Evolutionary conservation across 30 jellyfish, hydroid and myxozoan species (phyloP).

Genomic region (Cassiopea xamachana): DNA sequence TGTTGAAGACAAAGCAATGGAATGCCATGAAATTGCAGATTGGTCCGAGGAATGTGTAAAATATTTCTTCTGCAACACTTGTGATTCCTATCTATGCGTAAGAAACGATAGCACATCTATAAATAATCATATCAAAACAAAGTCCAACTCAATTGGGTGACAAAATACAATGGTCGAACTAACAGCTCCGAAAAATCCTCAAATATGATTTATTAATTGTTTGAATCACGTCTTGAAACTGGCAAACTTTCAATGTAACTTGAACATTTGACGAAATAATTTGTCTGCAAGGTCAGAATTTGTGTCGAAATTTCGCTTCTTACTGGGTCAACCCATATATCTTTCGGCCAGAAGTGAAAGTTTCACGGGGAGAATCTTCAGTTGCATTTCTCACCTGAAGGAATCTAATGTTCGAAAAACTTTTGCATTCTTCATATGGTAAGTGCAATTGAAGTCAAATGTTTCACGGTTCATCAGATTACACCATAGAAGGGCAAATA

Average conservation of each 20-base stretch:
- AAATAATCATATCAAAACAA: no score
- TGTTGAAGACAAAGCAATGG: no score
- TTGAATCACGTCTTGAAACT: neutral
- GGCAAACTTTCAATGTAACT: neutral
- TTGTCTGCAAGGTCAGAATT: slow-evolving; percentile 7
- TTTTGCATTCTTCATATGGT: no score
- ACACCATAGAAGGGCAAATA: no score
- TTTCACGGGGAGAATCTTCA: neutral
- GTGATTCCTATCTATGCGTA: no score
- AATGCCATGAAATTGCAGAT: no score
- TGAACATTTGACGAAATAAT: neutral
- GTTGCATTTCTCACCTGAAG: neutral
- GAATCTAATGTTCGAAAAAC: neutral
- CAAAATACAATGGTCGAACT: neutral
- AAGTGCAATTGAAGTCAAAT: no score
- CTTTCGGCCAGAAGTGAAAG: neutral
- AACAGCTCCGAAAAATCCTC: neutral
- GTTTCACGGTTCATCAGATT: no score
- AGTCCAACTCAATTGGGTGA: neutral
- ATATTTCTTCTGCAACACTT: no score
- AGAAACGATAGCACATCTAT: no score
- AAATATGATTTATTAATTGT: neutral
- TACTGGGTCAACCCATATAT: slow-evolving; percentile 9
- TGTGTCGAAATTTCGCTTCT: neutral
- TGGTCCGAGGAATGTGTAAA: no score